A percentile compares a stretch with the other conserved stretches of the same genome.
These are phyloP conservation scores for Pagrus major DNA, from an alignment of 2,113 vertebrate genomes.

Conservation along the genomic window DNA sequence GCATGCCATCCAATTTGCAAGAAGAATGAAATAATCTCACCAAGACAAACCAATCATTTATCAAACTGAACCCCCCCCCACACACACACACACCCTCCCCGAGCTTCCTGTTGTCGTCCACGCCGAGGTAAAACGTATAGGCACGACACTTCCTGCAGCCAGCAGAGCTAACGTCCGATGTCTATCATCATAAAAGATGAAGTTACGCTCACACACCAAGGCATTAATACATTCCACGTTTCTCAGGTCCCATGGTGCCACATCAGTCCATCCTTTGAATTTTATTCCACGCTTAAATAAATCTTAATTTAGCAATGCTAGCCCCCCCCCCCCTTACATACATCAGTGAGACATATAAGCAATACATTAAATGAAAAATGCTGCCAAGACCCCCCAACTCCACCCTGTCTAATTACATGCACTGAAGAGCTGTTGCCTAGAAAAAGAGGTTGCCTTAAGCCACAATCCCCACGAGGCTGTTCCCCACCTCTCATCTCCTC, in stretches of 20 bases:
- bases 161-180: slow-evolving; percentile 26
- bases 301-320: slow-evolving; percentile 68
- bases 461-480: slow-evolving; percentile 72
- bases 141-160: slow-evolving; percentile 30
- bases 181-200: slow-evolving; percentile 52
- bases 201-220: slow-evolving; percentile 53
- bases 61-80: too few relatives aligned
- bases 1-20: slow-evolving; percentile 70
- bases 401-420: slow-evolving; percentile 81
- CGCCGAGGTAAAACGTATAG: slow-evolving; percentile 17
- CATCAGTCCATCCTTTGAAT: slow-evolving; percentile 55
- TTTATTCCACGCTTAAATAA: slow-evolving; percentile 67
- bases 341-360: slow-evolving; percentile 61
- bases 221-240: slow-evolving; percentile 58
- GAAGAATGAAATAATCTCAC: slow-evolving; percentile 75
- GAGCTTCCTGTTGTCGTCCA: slow-evolving; percentile 16
- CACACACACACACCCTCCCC: too few relatives aligned
- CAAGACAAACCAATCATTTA: slow-evolving; percentile 71
- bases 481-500: slow-evolving; percentile 57
- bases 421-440: slow-evolving; percentile 72
- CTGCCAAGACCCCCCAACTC: slow-evolving; percentile 49
- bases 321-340: slow-evolving; percentile 35
- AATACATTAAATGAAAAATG: slow-evolving; percentile 69
- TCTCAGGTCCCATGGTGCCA: slow-evolving; percentile 36
- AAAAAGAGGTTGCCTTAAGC: slow-evolving; percentile 78